phyloP scores from a whole-genome alignment of 2,113 vertebrate species.

The Tympanuchus pallidicinctus region DNA sequence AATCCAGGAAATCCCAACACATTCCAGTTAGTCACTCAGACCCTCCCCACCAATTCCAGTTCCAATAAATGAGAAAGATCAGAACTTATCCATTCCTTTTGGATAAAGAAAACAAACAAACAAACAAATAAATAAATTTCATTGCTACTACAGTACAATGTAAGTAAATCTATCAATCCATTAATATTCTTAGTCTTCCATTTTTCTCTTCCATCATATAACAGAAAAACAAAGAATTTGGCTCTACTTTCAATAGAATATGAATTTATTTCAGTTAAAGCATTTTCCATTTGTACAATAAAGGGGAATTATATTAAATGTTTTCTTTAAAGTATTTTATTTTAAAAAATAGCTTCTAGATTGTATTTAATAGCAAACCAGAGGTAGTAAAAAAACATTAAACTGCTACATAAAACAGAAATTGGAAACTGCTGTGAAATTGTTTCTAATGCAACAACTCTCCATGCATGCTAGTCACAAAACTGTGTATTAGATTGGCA shows the following conservation, averaged over 20 bases:
- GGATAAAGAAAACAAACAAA: neutral
- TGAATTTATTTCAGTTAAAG: neutral
- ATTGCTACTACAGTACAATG: neutral
- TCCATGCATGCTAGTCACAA: neutral
- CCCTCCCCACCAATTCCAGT: neutral
- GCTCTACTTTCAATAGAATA: neutral
- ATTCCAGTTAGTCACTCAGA: neutral
- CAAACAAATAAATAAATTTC: neutral
- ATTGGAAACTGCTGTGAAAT: constrained; percentile 41
- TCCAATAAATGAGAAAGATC: neutral
- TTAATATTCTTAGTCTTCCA: neutral
- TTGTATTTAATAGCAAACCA: neutral
- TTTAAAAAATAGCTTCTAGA: neutral
- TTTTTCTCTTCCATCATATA: neutral
- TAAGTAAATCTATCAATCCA: neutral
- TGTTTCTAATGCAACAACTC: neutral
- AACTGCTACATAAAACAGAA: constrained; percentile 11
- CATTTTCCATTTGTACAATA: neutral
- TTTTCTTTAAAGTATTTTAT: neutral
- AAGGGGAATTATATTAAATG: neutral
- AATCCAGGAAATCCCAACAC: neutral
- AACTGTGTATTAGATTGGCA: constrained; percentile 8
- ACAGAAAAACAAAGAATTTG: neutral
- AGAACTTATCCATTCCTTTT: neutral
- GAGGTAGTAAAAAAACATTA: neutral